Base-by-base conservation (phyloP, 2,113 vertebrate species). In the Prunella himalayana region DNA sequence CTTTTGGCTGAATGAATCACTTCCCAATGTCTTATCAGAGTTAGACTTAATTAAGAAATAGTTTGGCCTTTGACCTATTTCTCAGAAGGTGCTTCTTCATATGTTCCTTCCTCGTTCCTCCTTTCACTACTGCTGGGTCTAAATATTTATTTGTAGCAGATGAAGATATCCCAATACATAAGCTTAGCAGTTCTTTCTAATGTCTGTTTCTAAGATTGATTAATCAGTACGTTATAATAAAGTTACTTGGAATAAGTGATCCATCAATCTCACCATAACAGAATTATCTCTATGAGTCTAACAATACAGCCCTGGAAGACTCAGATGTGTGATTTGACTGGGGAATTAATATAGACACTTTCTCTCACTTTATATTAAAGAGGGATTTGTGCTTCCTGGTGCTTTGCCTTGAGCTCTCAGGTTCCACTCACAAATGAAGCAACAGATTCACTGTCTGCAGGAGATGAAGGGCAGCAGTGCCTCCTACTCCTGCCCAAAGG, bases 241-340 rank as follows among this genome's bases (percentile, higher is more conserved):
- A 82, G 73, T 96, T 96, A 85, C n/a, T 71, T 82, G 61, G 37
- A 66, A 66, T 88, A 82, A 78, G 31, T 69, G 65, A 85, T 87
- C 37, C 81, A 93, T 95, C 81, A 89, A 11, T 89, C 70, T 82
- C 8, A 2, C 13, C 3, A 2, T 85, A 96, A 94, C 61, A 84
- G 66, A 84, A 84, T 96, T 92, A 91, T 79, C 47, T 89, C 51
- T 54, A 9, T 23, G 54, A 84, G 21, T 37, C 39, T 39, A 75
- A 56, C 65, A 84, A 18, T 15, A 35, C 12, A 47, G 39, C 13
- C 37, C 33, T 30, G 42, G 57, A 82, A 86, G 47, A 23, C 24
- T 53, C 1, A 3, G 8, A 72, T 60, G 37, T 56, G 30, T 85
- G 57, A 78, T 94, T 90, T 87, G 78, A 60, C 75, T 72, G n/a